Evolutionary conservation across 2,888 invertebrate species (phyloP).

Genomic region (Holacanthella duospinosa): DNA sequence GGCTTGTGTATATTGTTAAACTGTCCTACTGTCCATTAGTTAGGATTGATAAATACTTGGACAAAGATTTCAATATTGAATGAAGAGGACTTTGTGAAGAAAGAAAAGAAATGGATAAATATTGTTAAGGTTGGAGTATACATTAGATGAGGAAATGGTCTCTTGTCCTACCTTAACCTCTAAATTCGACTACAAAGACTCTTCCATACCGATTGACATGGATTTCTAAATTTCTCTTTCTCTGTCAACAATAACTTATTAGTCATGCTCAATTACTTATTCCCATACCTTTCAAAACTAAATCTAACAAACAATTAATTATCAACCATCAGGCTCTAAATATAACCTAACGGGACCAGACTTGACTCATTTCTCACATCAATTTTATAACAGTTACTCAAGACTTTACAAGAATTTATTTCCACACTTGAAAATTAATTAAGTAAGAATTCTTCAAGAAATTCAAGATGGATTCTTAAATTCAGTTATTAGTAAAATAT

Average conservation of each 20-base stretch:
- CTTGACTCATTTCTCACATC: too few relatives aligned
- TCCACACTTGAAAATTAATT: too few relatives aligned
- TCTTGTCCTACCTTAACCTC: neutral
- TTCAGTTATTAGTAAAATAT: too few relatives aligned
- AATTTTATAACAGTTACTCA: too few relatives aligned
- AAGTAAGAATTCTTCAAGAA: too few relatives aligned
- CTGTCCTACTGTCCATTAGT: conserved; percentile 25
- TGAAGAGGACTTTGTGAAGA: conserved; percentile 22
- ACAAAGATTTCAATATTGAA: conserved; percentile 32
- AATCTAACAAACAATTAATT: neutral
- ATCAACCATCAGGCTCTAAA: too few relatives aligned
- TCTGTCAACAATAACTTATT: conserved; percentile 8
- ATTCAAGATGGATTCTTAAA: too few relatives aligned
- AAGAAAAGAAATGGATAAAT: neutral
- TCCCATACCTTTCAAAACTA: conserved; percentile 7
- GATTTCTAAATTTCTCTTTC: neutral
- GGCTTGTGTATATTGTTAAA: too few relatives aligned
- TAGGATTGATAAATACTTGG: conserved; percentile 28
- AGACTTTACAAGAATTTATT: too few relatives aligned
- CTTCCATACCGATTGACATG: too few relatives aligned
- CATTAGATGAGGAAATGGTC: neutral
- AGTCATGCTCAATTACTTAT: conserved; percentile 23
- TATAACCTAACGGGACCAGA: too few relatives aligned
- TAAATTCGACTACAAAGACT: neutral
- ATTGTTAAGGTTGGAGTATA: neutral